phyloP scores from a whole-genome alignment of 2,888 invertebrate genomes.

The Nomada ferruginata region DNA sequence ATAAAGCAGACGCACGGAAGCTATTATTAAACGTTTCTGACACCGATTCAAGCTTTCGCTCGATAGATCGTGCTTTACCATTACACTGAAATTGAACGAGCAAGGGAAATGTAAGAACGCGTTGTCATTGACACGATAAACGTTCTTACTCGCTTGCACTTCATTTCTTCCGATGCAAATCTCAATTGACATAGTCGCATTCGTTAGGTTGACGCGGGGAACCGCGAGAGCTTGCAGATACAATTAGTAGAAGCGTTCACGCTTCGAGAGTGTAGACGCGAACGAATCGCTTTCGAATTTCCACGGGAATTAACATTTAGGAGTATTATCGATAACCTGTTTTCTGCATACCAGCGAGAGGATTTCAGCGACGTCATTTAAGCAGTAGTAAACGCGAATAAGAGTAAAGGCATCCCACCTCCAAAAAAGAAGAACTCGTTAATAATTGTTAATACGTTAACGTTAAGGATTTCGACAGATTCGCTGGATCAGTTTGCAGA shows the following conservation, averaged over 20 bases:
- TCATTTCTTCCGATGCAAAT: not conserved
- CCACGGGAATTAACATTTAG: not conserved
- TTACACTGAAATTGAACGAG: not conserved
- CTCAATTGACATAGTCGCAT: not conserved
- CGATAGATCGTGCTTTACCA: not conserved
- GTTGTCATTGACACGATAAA: not conserved
- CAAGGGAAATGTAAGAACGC: not conserved
- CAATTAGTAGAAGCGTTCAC: not conserved
- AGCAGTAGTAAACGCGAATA: not conserved
- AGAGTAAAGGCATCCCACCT: not conserved
- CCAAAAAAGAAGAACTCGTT: not conserved
- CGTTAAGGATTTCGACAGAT: conserved; percentile 3
- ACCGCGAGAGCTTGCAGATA: not conserved
- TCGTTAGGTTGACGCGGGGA: not conserved
- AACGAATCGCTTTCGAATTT: not conserved
- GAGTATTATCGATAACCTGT: conserved; percentile 3
- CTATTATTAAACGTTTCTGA: not conserved
- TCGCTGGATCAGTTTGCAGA: not conserved
- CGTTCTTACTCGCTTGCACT: not conserved
- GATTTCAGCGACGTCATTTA: not conserved
- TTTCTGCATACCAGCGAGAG: not conserved
- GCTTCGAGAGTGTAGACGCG: not conserved
- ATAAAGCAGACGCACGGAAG: not conserved
- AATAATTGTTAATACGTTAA: conserved; percentile 2
- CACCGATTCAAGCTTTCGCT: conserved; percentile 16